Evolutionary conservation across 2,888 invertebrate species (phyloP).

Genomic region (Venusia cambrica): DNA sequence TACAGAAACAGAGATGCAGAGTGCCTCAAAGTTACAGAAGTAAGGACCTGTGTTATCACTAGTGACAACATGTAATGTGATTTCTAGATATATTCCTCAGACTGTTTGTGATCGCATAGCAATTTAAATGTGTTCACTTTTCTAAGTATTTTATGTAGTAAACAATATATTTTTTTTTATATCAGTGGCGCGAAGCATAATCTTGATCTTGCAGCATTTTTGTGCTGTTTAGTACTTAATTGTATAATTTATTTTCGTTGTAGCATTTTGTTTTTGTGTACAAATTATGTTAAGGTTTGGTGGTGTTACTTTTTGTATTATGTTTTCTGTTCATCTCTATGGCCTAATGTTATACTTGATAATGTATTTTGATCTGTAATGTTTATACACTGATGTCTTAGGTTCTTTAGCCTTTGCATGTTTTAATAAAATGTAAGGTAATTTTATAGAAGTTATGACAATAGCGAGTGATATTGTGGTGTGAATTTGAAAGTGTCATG

Average conservation of each 20-base stretch:
- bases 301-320: slow-evolving; percentile 32
- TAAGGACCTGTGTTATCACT: slow-evolving; percentile 54
- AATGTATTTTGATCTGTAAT: slow-evolving; percentile 27
- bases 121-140: slow-evolving; percentile 48
- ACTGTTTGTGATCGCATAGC: slow-evolving; percentile 41
- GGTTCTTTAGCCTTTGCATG: slow-evolving; percentile 31
- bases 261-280: slow-evolving; percentile 46
- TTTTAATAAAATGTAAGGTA: slow-evolving; percentile 30
- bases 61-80: slow-evolving; percentile 41
- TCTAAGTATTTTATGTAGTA: slow-evolving; percentile 38
- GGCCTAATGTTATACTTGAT: slow-evolving; percentile 40
- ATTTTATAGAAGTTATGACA: slow-evolving; percentile 31
- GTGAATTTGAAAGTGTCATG: slow-evolving; percentile 30
- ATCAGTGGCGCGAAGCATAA: slow-evolving; percentile 5
- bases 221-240: slow-evolving; percentile 41
- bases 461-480: slow-evolving; percentile 26
- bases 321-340: slow-evolving; percentile 30
- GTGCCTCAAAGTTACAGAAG: slow-evolving; percentile 62
- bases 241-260: slow-evolving; percentile 37
- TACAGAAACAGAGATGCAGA: slow-evolving; percentile 60
- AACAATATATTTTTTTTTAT: slow-evolving; percentile 26
- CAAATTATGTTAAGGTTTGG: slow-evolving; percentile 37
- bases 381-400: slow-evolving; percentile 17
- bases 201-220: slow-evolving; percentile 19
- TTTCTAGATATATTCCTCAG: slow-evolving; percentile 33